Conservation (phyloP, 2,888 invertebrate species). For the Xylophagus ater region DNA sequence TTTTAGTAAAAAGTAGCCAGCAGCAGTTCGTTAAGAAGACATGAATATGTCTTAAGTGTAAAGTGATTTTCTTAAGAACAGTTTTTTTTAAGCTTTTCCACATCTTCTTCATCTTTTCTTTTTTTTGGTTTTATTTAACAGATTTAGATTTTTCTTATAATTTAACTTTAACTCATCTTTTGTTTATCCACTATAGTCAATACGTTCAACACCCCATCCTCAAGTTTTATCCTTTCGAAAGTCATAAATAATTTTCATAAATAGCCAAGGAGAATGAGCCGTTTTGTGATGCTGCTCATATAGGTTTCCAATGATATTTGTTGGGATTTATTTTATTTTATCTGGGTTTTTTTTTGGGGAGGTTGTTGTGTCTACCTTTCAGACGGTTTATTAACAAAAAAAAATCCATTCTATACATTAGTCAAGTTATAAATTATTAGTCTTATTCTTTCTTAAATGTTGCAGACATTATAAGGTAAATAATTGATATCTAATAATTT, state of each 20-base stretch:
- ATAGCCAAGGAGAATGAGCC: slow-evolving; percentile 18
- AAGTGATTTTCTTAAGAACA: no score
- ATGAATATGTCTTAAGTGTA: no score
- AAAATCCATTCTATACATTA: slow-evolving; percentile 14
- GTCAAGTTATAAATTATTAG: slow-evolving; percentile 17
- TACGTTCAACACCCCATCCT: slow-evolving; percentile 14
- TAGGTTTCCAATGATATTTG: no score
- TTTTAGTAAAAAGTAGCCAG: slow-evolving; percentile 10
- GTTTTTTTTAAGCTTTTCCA: no score
- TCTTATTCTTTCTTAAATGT: slow-evolving; percentile 17
- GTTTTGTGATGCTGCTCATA: no score
- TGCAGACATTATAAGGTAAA: slow-evolving; percentile 20
- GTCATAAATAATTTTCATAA: slow-evolving; percentile 21
- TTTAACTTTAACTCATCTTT: no score
- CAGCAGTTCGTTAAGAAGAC: slow-evolving; percentile 8
- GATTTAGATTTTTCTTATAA: no score
- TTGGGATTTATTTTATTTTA: not conserved
- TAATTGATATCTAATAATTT: slow-evolving; percentile 20
- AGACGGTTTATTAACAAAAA: slow-evolving; percentile 17
- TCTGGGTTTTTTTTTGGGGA: slow-evolving; percentile 4
- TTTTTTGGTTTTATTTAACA: no score
- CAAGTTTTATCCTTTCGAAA: no score
- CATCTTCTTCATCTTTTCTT: no score
- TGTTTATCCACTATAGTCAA: no score
- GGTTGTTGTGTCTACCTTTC: not conserved